Conservation (phyloP, 1,140 invertebrate genomes). For the Archivesica marissinica region DNA sequence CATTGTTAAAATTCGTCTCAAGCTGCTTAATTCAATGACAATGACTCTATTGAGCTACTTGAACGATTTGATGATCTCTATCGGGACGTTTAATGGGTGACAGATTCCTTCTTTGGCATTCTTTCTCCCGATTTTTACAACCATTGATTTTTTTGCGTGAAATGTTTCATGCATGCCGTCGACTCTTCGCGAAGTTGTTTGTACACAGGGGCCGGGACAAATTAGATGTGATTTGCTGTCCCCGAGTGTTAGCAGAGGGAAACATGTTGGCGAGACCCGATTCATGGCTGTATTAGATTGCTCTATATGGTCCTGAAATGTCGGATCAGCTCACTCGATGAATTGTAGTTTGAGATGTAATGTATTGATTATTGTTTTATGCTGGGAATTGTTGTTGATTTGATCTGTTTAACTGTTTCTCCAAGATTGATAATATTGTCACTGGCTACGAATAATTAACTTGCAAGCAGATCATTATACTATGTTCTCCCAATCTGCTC, state of each 20-base stretch:
- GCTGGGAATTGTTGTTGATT: slow-evolving; percentile 52
- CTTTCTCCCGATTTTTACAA: slow-evolving; percentile 44
- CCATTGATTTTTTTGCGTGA: slow-evolving; percentile 56
- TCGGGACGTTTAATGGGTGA: slow-evolving; percentile 57
- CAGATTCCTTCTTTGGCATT: slow-evolving; percentile 57
- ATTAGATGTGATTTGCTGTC: slow-evolving; percentile 52
- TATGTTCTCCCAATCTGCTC: slow-evolving; percentile 39
- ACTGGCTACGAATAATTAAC: slow-evolving; percentile 64
- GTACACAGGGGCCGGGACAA: slow-evolving; percentile 59
- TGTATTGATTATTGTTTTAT: slow-evolving; percentile 66
- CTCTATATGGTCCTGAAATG: slow-evolving; percentile 43
- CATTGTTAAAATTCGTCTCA: slow-evolving; percentile 39
- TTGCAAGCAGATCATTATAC: slow-evolving; percentile 63
- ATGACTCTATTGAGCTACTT: slow-evolving; percentile 58
- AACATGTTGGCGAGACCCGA: slow-evolving; percentile 40
- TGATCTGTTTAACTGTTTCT: slow-evolving; percentile 64
- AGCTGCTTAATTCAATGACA: slow-evolving; percentile 58
- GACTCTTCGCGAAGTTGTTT: slow-evolving; percentile 31
- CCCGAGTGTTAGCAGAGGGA: slow-evolving; percentile 46
- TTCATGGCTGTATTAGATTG: slow-evolving; percentile 55
- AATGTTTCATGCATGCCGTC: slow-evolving; percentile 13
- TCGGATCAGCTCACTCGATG: slow-evolving; percentile 17
- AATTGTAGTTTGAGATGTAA: slow-evolving; percentile 57
- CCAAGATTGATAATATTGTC: slow-evolving; percentile 65
- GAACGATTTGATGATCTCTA: slow-evolving; percentile 61